These are phyloP conservation scores for Misgurnus anguillicaudatus DNA, from an alignment of 2,113 vertebrate genomes.

Conservation along the genomic window DNA sequence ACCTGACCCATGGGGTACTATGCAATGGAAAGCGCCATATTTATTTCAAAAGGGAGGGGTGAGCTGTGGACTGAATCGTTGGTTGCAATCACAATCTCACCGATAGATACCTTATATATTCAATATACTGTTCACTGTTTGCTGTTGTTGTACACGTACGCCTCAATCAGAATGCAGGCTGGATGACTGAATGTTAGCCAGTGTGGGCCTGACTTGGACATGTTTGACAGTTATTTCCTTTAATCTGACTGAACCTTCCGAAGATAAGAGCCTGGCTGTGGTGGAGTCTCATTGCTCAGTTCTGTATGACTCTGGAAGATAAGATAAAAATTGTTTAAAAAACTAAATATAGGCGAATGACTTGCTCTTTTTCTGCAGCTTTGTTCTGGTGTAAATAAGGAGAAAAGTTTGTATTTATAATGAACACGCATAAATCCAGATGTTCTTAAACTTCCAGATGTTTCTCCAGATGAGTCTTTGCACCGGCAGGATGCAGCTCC, in stretches of 20 bases:
- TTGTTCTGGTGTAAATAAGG: conserved; percentile 47
- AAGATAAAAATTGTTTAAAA: neutral
- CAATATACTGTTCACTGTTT: no score
- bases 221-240: conserved; percentile 9
- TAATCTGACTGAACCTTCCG: neutral
- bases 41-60: no score
- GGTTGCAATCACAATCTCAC: no score
- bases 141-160: no score
- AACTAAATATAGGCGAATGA: neutral
- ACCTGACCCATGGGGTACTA: no score
- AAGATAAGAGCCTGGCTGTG: conserved; percentile 13
- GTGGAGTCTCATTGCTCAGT: conserved; percentile 13
- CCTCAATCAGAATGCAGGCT: neutral
- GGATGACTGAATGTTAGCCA: neutral
- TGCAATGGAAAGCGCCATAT: no score
- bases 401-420: conserved; percentile 48
- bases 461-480: conserved; percentile 58
- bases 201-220: neutral
- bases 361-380: neutral
- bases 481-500: conserved; percentile 56
- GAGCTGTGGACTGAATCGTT: no score
- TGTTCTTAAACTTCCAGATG: conserved; percentile 69
- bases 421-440: conserved; percentile 62
- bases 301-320: conserved; percentile 32
- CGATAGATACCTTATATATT: no score